Evolutionary conservation across 2,888 invertebrate genomes (phyloP), one percentile per base, ranked within the genome.

Genomic region (Pachymerium ferrugineum): DNA sequence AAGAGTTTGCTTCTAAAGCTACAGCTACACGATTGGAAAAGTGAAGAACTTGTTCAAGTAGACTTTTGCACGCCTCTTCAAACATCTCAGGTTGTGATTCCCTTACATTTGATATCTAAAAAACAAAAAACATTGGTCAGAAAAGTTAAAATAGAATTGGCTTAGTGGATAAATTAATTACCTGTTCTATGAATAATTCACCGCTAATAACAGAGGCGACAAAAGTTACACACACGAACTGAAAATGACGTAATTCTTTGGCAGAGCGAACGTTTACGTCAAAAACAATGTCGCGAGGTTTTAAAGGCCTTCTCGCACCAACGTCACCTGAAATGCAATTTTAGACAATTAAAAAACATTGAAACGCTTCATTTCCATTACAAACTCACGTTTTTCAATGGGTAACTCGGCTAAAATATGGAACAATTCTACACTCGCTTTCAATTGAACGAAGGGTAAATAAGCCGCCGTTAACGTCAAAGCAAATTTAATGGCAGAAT

Each of bases 181-280:
- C 87, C 81, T 88, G 87, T 68, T 87, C 87, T 1, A 92, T 86
- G 78, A 93, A 90, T 4, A 3, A 75, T 0, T 87, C 83, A 0
- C 89, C 88, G 0, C 90, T 87, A 72, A 93, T 84, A 42, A 93
- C 85, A 19, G 85, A 86, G 8, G 88, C 87, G 71, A 93, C 85
- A 78, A 92, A 91, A 29, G 89, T 89, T 19, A 94, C 84, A 28
- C 90, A 84, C 0, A 89, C 86, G 79, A 93, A 94, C 83, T 92
- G 94, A 81, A 90, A 94, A 81, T 94, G 93, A 1, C 93, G 86
- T 73, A 94, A 84, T 78, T 94, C 91, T 79, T 91, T 90, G 0
- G 89, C 86, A 0, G 88, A 88, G 78, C 89, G 88, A 0, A 85
- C 85, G 6, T 85, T 85, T 0, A 90, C 84, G 79, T 89, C 28